Percentiles rank a stretch among this genome's conserved stretches.
These are phyloP conservation scores for Phoenicopterus ruber DNA, from an alignment of 2,113 vertebrate species.

Conservation along the genomic window DNA sequence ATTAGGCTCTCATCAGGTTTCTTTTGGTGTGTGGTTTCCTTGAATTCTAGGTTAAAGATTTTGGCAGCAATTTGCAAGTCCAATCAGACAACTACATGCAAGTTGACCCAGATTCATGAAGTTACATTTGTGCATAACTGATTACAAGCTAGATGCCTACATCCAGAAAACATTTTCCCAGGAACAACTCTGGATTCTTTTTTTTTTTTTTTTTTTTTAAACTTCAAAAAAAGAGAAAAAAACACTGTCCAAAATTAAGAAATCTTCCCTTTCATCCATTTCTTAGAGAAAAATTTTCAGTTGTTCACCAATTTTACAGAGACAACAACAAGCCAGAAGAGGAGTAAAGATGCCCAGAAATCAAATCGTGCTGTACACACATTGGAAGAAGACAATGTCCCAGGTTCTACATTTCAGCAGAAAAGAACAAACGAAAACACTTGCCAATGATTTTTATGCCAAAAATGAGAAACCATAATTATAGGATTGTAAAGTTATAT, in stretches of 20 bases:
- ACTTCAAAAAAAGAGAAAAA: too few species aligned
- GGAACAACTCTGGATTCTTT: not conserved
- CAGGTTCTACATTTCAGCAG: not conserved
- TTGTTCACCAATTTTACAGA: not conserved
- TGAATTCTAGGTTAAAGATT: not conserved
- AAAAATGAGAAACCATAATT: slow-evolving; percentile 44
- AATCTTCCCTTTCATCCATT: not conserved
- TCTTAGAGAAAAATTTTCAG: not conserved
- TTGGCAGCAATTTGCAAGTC: not conserved
- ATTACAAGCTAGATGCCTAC: not conserved
- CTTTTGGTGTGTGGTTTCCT: not conserved
- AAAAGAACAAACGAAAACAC: not conserved
- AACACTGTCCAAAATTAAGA: not conserved
- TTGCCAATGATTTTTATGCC: not conserved
- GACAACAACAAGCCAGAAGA: not conserved
- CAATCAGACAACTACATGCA: not conserved
- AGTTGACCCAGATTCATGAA: not conserved
- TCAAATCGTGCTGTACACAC: not conserved
- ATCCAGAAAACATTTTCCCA: not conserved
- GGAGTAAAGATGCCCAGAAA: not conserved
- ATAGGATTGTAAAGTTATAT: not conserved
- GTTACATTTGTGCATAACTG: not conserved
- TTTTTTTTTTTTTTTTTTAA: too few species aligned
- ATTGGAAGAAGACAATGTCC: not conserved
- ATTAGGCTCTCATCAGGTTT: not conserved